Base-by-base conservation (phyloP, 2,797 vertebrate species). In the Peromyscus aztecus region DNA sequence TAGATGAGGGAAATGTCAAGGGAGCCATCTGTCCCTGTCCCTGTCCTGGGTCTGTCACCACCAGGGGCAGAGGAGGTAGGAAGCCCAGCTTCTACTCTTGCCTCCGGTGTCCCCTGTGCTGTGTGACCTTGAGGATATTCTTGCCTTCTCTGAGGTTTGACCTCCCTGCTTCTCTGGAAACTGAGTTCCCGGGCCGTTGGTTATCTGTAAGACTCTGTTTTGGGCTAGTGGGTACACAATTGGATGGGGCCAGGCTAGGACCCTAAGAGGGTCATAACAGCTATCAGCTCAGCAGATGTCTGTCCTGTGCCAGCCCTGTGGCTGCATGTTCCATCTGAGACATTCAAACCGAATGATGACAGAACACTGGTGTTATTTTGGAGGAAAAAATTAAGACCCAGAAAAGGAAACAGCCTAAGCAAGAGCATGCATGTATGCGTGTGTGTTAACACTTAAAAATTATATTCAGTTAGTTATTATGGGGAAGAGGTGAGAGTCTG, bases 121-220 rank as follows among this genome's bases (percentile, higher is more conserved):
- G 78, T 43, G 55, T 90, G 75, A 96, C 94, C 80, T 96, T 69
- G 67, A 92, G 40, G 31, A 27, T 14, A 10, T 19, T 43, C n/a
- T 71, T 88, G 46, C 16, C 65, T 10, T 80, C 76, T 96, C 90
- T 63, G 96, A 92, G 31, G 63, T 57, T 55, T 17, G 61, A 65
- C 63, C 63, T 89, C 13, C 16, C 82, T 37, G 1, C 34, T 57
- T 87, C 57, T 52, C 17, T 11, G 12, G 55, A 86, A 63, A 31
- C 87, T 11, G 1, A 43, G 27, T 61, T 43, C 40, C 13, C 21
- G 63, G 17, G 73, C 40, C 2, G 0, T 57, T 63, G 14, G 63
- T 55, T 76, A 71, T 52, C 76, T 34, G 31, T 23, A n/a, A 43
- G 40, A 63, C 55, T 31, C 84, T 46, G 29, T 77, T 27, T 2